Conservation (phyloP, 1,140 invertebrate species). For the Rhyzopertha dominica region DNA sequence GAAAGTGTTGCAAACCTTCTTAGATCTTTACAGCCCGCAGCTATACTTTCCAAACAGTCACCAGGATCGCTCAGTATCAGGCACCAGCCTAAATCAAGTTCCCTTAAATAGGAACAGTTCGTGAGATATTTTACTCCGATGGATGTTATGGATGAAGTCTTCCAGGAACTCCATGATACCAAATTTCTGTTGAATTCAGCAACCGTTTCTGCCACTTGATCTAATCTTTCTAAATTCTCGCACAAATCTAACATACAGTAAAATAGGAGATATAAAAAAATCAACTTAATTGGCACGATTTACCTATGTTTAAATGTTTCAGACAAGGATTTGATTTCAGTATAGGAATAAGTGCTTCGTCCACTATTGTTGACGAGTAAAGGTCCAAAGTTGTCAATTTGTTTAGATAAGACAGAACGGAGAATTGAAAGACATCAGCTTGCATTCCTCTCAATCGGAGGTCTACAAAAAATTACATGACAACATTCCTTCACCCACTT, state of each 20-base stretch:
- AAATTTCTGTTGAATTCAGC: slow-evolving; percentile 61
- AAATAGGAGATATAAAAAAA: too few species aligned
- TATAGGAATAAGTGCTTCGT: slow-evolving; percentile 57
- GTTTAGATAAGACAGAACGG: slow-evolving; percentile 54
- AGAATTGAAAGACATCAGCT: slow-evolving; percentile 55
- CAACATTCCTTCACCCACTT: too few species aligned
- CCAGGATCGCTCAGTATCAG: slow-evolving; percentile 43
- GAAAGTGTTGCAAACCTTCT: slow-evolving; percentile 41
- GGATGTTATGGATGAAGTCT: slow-evolving; percentile 67
- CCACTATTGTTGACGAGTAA: slow-evolving; percentile 66
- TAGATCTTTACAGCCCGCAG: slow-evolving; percentile 49
- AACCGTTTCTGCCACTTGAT: slow-evolving; percentile 62
- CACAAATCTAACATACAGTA: slow-evolving; percentile 48
- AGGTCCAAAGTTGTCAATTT: slow-evolving; percentile 70
- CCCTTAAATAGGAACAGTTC: slow-evolving; percentile 65
- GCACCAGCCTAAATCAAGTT: slow-evolving; percentile 87
- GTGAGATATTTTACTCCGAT: slow-evolving; percentile 63
- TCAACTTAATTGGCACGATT: too few species aligned
- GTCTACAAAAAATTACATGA: slow-evolving; percentile 56
- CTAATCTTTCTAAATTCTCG: slow-evolving; percentile 55
- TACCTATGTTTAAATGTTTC: slow-evolving; percentile 68
- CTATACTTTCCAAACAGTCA: slow-evolving; percentile 48
- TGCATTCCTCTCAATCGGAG: slow-evolving; percentile 60
- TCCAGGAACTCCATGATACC: slow-evolving; percentile 80
- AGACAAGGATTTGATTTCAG: slow-evolving; percentile 61